Conservation (phyloP, 2,797 vertebrate genomes). For the Odontamblyopus rebecca region DNA sequence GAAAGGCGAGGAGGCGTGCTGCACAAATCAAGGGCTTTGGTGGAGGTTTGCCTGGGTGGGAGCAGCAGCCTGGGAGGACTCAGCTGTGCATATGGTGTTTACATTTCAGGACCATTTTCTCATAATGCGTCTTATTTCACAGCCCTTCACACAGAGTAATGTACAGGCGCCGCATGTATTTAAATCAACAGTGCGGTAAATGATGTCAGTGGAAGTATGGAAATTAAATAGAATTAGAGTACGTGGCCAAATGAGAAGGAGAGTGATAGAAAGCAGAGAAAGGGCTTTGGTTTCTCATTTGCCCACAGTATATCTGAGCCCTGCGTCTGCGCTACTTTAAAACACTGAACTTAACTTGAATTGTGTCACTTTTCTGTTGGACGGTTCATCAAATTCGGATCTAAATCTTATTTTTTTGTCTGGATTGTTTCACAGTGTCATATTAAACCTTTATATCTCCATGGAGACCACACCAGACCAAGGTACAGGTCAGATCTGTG, state of each 20-base stretch:
- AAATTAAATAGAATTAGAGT: neutral
- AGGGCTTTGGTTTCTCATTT: neutral
- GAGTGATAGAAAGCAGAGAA: neutral
- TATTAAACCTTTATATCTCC: too few relatives aligned
- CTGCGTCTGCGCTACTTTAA: too few relatives aligned
- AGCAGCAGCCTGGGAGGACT: slow-evolving; percentile 28
- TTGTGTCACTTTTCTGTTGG: too few relatives aligned
- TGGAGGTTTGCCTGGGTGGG: slow-evolving; percentile 4
- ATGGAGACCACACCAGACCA: too few relatives aligned
- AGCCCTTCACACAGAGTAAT: slow-evolving; percentile 29
- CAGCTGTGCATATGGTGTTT: slow-evolving; percentile 48
- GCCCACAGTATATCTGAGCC: neutral
- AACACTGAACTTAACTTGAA: too few relatives aligned
- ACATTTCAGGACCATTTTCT: slow-evolving; percentile 29
- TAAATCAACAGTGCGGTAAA: slow-evolving; percentile 17
- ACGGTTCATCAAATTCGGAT: too few relatives aligned
- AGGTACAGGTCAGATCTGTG: too few relatives aligned
- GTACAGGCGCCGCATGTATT: slow-evolving; percentile 15
- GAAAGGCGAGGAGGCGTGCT: slow-evolving; percentile 15
- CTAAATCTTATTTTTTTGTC: too few relatives aligned
- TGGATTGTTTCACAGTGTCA: too few relatives aligned
- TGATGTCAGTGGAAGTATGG: slow-evolving; percentile 6
- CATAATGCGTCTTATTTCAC: slow-evolving; percentile 37
- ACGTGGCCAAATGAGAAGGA: neutral
- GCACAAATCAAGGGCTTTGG: slow-evolving; percentile 23